Conservation (phyloP, 2,888 invertebrate species). For the Drosophila limbata region DNA sequence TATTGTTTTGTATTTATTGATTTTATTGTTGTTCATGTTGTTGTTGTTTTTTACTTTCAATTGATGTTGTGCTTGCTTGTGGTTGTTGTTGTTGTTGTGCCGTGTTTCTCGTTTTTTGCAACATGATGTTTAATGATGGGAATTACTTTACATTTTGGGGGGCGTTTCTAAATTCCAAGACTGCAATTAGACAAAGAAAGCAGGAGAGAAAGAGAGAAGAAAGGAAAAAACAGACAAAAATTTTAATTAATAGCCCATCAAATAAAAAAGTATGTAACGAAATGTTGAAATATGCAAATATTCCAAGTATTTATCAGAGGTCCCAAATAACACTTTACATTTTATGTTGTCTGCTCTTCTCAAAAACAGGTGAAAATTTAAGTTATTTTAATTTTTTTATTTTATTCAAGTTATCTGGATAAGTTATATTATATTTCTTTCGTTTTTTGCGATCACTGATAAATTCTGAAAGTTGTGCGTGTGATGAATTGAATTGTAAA, state of each 20-base stretch:
- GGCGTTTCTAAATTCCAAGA: slow-evolving; percentile 78
- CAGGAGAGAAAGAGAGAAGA: slow-evolving; percentile 17
- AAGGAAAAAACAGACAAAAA: slow-evolving; percentile 1
- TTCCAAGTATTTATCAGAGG: background rate
- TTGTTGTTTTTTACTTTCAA: slow-evolving; percentile 6
- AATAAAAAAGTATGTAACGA: background rate
- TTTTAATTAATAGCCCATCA: background rate
- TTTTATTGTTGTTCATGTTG: slow-evolving; percentile 3
- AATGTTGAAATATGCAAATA: background rate
- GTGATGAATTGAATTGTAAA: background rate
- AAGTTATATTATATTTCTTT: no score
- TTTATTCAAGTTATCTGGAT: no score
- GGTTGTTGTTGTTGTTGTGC: slow-evolving; percentile 23
- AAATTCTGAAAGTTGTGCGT: background rate
- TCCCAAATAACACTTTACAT: no score
- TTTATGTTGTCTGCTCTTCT: no score
- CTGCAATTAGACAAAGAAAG: slow-evolving; percentile 73
- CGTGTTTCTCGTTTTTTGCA: slow-evolving; percentile 29
- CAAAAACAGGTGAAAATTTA: no score
- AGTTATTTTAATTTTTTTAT: no score
- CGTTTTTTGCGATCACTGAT: no score
- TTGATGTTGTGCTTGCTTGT: slow-evolving; percentile 26
- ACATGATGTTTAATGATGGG: slow-evolving; percentile 33
- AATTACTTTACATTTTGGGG: slow-evolving; percentile 31
- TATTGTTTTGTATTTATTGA: slow-evolving; percentile 2